Percentiles rank a stretch among this genome's conserved stretches.
These are phyloP conservation scores for Mus minutoides DNA, from an alignment of 2,797 vertebrate species.

Conservation along the genomic window DNA sequence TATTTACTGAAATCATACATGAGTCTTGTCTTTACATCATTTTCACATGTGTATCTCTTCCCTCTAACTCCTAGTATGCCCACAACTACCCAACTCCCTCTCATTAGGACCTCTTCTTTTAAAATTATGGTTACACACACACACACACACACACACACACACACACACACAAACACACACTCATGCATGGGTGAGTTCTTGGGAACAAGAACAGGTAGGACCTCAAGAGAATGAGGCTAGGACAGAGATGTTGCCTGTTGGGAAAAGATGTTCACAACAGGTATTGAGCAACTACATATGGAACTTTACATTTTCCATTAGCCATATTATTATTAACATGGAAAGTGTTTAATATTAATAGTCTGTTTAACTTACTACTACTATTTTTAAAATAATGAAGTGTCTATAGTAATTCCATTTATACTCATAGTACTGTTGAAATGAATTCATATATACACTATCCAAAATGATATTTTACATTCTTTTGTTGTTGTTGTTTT, in stretches of 20 bases:
- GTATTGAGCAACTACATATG: not conserved
- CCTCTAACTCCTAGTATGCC: not conserved
- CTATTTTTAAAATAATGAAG: not conserved
- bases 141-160: not conserved
- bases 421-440: slow-evolving; percentile 10
- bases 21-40: not conserved
- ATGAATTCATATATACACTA: not conserved
- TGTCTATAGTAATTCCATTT: not conserved
- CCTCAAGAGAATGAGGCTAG: not conserved
- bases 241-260: not conserved
- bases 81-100: not conserved
- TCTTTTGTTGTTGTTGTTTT: not conserved
- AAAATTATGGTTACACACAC: not conserved
- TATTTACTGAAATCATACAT: not conserved
- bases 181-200: not conserved
- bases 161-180: not conserved
- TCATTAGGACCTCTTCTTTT: not conserved
- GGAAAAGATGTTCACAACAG: not conserved
- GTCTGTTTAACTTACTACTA: not conserved
- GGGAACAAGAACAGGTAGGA: not conserved
- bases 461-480: not conserved
- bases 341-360: not conserved
- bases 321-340: not conserved
- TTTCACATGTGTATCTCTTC: not conserved
- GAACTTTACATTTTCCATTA: not conserved